Evolutionary conservation across 2,113 vertebrate genomes (phyloP).

Genomic region (Pseudonaja textilis): DNA sequence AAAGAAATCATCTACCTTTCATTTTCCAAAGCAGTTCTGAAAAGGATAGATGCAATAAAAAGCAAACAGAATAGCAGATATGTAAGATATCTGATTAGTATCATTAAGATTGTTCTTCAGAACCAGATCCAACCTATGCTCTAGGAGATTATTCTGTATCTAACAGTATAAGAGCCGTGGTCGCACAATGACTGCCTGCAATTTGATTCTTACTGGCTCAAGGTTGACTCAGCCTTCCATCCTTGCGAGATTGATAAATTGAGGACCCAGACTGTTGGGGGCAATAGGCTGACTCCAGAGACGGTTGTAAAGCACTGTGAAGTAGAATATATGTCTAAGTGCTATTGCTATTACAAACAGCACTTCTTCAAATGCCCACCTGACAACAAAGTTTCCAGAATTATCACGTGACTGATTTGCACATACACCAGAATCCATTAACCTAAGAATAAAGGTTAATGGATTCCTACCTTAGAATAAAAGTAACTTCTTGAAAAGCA

Average conservation of each 20-base stretch:
- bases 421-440: conserved; percentile 25
- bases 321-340: not conserved
- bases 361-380: not conserved
- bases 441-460: conserved; percentile 41
- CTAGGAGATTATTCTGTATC: not conserved
- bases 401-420: conserved; percentile 25
- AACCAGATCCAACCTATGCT: not conserved
- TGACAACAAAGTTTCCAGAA: conserved; percentile 38
- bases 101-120: not conserved
- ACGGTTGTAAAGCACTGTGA: not conserved
- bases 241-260: not conserved
- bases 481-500: conserved; percentile 46
- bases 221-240: not conserved
- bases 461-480: too few species aligned
- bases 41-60: not conserved
- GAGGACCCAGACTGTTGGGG: not conserved
- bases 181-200: not conserved
- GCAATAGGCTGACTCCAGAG: not conserved
- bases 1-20: not conserved
- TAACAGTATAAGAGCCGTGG: not conserved
- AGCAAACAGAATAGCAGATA: not conserved
- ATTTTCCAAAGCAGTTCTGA: not conserved
- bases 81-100: not conserved
- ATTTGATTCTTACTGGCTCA: not conserved
- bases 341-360: not conserved